These are phyloP conservation scores for Glandiceps talaboti DNA, from an alignment of 53 echinoderm and acorn worm genomes.

Conservation along the genomic window DNA sequence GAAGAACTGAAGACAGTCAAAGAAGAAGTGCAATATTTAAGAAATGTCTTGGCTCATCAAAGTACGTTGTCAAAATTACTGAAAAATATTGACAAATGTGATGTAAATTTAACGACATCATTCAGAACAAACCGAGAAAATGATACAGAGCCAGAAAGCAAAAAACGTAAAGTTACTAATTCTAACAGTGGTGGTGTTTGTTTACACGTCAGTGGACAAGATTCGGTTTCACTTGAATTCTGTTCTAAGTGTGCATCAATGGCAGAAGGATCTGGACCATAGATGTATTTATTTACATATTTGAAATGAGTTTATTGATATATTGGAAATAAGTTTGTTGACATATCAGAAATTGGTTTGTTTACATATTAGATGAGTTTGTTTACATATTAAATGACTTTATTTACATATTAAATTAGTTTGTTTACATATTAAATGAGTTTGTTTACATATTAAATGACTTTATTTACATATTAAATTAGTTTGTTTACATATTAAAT, in stretches of 20 bases:
- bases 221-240: conserved; percentile 49
- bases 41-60: conserved; percentile 53
- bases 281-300: too few species aligned
- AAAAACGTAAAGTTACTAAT: background rate
- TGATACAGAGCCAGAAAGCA: conserved; percentile 3
- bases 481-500: too few species aligned
- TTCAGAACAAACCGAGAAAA: background rate
- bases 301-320: too few species aligned
- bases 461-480: too few species aligned
- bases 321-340: too few species aligned
- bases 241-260: conserved; percentile 58
- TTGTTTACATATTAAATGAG: too few species aligned
- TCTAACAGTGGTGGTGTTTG: conserved; percentile 59
- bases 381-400: too few species aligned
- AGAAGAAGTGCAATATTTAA: conserved; percentile 41
- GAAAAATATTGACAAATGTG: conserved; percentile 23
- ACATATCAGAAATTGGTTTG: too few species aligned
- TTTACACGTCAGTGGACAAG: conserved; percentile 54
- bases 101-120: conserved; percentile 33
- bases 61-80: conserved; percentile 52
- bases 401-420: too few species aligned
- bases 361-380: too few species aligned
- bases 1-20: conserved; percentile 33
- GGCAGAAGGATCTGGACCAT: too few species aligned
- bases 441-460: too few species aligned